A percentile compares a stretch with the other conserved stretches of the same genome.
These are phyloP conservation scores for Myotis daubentonii DNA, from an alignment of 2,797 vertebrate species.

Conservation along the genomic window DNA sequence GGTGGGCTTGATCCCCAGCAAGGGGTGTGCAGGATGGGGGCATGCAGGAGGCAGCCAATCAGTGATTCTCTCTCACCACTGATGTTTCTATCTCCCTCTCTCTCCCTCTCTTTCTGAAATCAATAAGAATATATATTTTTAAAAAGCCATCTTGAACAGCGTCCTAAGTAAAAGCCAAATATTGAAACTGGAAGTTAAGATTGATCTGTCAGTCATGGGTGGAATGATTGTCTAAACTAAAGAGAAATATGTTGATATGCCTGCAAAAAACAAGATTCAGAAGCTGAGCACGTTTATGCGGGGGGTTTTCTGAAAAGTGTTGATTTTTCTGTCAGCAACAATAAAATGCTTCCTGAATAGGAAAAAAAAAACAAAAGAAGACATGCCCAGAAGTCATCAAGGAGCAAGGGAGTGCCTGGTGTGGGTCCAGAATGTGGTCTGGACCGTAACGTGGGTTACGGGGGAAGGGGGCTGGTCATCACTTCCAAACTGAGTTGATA, in stretches of 20 bases:
- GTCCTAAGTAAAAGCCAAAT: slow-evolving; percentile 93
- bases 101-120: no score
- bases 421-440: background rate
- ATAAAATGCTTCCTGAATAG: slow-evolving; percentile 80
- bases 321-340: slow-evolving; percentile 60
- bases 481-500: background rate
- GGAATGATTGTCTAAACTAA: slow-evolving; percentile 98
- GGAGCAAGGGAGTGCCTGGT: background rate
- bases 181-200: slow-evolving; percentile 94
- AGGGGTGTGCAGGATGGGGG: no score
- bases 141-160: slow-evolving; percentile 86
- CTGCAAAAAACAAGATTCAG: slow-evolving; percentile 95
- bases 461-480: background rate
- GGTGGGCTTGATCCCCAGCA: no score
- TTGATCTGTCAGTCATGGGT: slow-evolving; percentile 92
- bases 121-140: no score
- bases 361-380: background rate
- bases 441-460: background rate
- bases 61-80: no score
- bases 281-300: slow-evolving; percentile 93
- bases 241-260: slow-evolving; percentile 89
- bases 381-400: background rate
- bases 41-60: no score
- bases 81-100: no score
- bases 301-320: slow-evolving; percentile 84